These are phyloP conservation scores for Hyppa rectilinea DNA, from an alignment of 2,888 invertebrate species.

Conservation along the genomic window DNA sequence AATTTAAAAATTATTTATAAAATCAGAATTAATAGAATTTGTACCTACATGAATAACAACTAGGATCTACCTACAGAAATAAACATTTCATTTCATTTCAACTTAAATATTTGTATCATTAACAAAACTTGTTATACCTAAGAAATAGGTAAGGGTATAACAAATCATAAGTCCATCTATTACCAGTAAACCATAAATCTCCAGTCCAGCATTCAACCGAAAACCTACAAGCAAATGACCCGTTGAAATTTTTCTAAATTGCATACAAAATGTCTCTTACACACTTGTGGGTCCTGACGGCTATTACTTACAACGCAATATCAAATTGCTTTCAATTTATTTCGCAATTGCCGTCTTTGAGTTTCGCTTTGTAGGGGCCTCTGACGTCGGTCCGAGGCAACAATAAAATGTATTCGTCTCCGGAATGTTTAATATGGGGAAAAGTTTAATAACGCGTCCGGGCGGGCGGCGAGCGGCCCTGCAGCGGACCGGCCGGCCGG, in stretches of 20 bases:
- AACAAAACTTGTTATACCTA: too few relatives aligned
- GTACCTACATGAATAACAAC: too few relatives aligned
- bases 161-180: slow-evolving; percentile 39
- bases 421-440: slow-evolving; percentile 92
- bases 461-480: slow-evolving; percentile 75
- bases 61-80: too few relatives aligned
- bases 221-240: slow-evolving; percentile 80
- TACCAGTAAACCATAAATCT: slow-evolving; percentile 70
- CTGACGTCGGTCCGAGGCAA: slow-evolving; percentile 91
- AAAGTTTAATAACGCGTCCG: slow-evolving; percentile 91
- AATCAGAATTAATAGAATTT: too few relatives aligned
- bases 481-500: slow-evolving; percentile 71
- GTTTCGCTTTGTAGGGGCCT: slow-evolving; percentile 91
- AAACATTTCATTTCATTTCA: too few relatives aligned
- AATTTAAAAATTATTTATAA: slow-evolving; percentile 31
- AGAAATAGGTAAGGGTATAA: neutral
- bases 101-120: too few relatives aligned
- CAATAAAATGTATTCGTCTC: slow-evolving; percentile 91
- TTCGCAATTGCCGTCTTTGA: slow-evolving; percentile 91
- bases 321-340: slow-evolving; percentile 91
- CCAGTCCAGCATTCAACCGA: slow-evolving; percentile 68
- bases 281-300: slow-evolving; percentile 87
- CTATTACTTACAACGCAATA: slow-evolving; percentile 91
- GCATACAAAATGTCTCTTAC: slow-evolving; percentile 87
- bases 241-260: slow-evolving; percentile 83